These are phyloP conservation scores for Halocynthia aurantium DNA, from an alignment of 23 tunicate genomes.

Conservation along the genomic window DNA sequence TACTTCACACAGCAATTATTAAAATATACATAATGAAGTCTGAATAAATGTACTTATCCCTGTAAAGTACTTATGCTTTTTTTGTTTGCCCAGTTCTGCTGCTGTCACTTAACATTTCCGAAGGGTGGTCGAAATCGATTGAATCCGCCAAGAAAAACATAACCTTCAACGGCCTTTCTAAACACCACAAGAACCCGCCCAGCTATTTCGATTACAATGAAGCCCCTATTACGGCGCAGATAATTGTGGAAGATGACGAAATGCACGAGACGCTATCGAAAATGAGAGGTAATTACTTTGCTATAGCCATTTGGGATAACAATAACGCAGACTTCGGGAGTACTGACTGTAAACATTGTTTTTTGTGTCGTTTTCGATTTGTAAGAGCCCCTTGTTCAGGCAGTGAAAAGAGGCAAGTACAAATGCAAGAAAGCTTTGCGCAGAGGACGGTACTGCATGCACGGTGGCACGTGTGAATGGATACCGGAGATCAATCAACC, in stretches of 20 bases:
- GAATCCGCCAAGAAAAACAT: no score
- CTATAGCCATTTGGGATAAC: not conserved
- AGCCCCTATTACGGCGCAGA: no score
- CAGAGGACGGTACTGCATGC: not conserved
- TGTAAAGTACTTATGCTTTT: no score
- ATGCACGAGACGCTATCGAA: not conserved
- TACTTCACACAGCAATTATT: no score
- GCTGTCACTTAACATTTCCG: no score
- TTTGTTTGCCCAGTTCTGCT: no score
- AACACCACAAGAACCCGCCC: no score
- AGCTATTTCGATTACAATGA: no score
- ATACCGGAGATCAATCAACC: slow-evolving; percentile 1
- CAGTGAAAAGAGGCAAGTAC: not conserved
- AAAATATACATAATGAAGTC: no score
- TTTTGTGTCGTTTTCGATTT: not conserved
- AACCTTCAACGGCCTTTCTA: no score
- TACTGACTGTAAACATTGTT: not conserved
- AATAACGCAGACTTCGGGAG: not conserved
- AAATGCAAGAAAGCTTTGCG: not conserved
- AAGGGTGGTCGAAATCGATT: no score
- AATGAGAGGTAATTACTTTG: not conserved
- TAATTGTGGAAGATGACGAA: not conserved
- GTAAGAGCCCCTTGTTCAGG: not conserved
- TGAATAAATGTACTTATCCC: no score
- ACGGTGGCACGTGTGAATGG: slow-evolving; percentile 8